Evolutionary conservation across 2,888 invertebrate species (phyloP).

Genomic region (Megalurothrips usitatus): DNA sequence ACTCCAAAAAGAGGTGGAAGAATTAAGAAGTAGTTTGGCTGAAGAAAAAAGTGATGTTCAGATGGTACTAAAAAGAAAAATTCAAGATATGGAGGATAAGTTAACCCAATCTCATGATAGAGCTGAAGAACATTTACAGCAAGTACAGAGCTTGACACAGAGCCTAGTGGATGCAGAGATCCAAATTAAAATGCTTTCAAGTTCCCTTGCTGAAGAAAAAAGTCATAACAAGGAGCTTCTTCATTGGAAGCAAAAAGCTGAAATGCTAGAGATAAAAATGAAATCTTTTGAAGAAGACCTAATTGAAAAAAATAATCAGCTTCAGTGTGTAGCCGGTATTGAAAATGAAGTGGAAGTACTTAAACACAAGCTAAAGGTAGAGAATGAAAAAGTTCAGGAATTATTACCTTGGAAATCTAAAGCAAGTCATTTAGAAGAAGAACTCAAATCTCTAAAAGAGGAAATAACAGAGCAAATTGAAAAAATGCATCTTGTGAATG

Average conservation of each 20-base stretch:
- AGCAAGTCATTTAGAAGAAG: background rate
- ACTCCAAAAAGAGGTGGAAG: background rate
- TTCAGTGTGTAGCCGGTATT: background rate
- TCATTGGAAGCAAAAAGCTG: background rate
- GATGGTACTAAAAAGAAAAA: background rate
- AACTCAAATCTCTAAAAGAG: background rate
- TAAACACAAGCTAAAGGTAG: background rate
- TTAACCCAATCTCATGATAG: slow-evolving; percentile 31
- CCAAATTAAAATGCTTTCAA: background rate
- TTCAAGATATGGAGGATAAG: slow-evolving; percentile 34
- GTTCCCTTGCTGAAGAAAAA: background rate
- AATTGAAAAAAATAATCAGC: background rate
- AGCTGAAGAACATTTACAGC: background rate
- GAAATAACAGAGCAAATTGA: background rate
- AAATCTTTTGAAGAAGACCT: background rate
- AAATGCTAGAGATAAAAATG: background rate
- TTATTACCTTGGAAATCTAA: background rate
- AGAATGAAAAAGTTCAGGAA: background rate
- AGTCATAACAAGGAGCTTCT: background rate
- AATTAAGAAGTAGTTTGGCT: background rate
- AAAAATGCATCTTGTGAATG: background rate
- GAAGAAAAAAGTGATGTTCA: background rate
- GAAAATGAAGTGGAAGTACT: background rate
- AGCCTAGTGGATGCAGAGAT: background rate
- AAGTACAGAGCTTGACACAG: background rate